phyloP scores from a whole-genome alignment of 2,797 vertebrate species.

The Spondyliosoma cantharus region DNA sequence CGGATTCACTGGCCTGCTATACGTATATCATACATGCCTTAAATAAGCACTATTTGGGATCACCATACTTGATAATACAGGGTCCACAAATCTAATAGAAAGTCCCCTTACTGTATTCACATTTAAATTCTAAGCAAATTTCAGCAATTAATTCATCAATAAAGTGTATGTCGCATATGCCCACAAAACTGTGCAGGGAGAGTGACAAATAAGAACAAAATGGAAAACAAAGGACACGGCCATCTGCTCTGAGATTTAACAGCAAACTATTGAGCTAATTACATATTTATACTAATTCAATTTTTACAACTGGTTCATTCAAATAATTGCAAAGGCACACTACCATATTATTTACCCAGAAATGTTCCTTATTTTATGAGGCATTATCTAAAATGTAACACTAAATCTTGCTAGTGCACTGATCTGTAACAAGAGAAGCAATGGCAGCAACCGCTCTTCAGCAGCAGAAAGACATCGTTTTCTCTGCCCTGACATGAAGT shows the following conservation, averaged over 20 bases:
- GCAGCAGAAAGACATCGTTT: constrained; percentile 18
- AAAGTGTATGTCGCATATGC: background rate
- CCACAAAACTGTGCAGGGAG: constrained; percentile 12
- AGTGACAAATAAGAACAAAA: constrained; percentile 13
- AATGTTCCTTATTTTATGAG: background rate
- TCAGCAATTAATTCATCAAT: constrained; percentile 8
- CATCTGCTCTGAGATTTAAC: constrained; percentile 27
- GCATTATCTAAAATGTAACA: background rate
- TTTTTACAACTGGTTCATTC: constrained; percentile 1
- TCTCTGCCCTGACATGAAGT: constrained; percentile 33
- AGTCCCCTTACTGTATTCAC: background rate
- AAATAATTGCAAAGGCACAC: background rate
- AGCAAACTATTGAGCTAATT: background rate
- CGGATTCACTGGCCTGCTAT: too few species aligned
- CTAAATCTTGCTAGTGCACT: background rate
- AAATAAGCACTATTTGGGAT: background rate
- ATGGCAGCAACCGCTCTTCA: constrained; percentile 17
- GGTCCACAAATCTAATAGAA: background rate
- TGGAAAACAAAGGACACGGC: background rate
- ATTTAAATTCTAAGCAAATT: constrained; percentile 4
- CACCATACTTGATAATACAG: background rate
- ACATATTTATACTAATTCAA: background rate
- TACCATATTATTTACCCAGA: background rate
- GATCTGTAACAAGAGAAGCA: constrained; percentile 3
- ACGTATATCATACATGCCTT: too few species aligned